phyloP scores from a whole-genome alignment of 2,797 vertebrate genomes.

The Bovichtus diacanthus region DNA sequence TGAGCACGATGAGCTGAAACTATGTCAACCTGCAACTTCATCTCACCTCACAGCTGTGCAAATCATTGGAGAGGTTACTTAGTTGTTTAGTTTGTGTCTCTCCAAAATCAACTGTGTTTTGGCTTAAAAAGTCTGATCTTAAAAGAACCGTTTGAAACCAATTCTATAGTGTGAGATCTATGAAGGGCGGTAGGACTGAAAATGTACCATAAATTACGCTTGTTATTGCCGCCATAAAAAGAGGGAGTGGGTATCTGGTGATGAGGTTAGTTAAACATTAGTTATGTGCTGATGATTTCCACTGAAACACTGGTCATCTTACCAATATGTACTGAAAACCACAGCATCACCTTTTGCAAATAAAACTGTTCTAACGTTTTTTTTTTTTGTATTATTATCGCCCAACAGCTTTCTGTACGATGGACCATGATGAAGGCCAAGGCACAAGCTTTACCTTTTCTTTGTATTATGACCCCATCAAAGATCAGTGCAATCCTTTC shows the following conservation, averaged over 20 bases:
- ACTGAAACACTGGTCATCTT: conserved; percentile 14
- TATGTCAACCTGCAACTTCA: conserved; percentile 13
- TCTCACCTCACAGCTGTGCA: not conserved
- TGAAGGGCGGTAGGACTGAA: conserved; percentile 44
- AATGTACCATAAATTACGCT: conserved; percentile 44
- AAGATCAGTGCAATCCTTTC: conserved; percentile 75
- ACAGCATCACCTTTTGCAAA: not conserved
- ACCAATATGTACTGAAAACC: not conserved
- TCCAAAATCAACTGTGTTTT: conserved; percentile 5
- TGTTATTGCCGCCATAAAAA: conserved; percentile 82
- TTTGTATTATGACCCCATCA: conserved; percentile 49
- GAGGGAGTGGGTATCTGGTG: conserved; percentile 73
- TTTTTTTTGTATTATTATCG: conserved; percentile 31
- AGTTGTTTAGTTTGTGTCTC: not conserved
- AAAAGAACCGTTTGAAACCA: conserved; percentile 31
- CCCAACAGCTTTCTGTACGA: conserved; percentile 64
- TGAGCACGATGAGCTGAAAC: conserved; percentile 25
- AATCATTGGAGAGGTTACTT: not conserved
- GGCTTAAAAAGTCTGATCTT: not conserved
- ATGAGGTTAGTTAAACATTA: conserved; percentile 81
- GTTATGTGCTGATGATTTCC: conserved; percentile 22
- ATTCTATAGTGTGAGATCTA: conserved; percentile 30
- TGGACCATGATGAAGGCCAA: conserved; percentile 52
- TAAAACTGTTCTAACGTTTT: not conserved
- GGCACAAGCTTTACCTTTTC: not conserved